Conservation (phyloP, 2,888 invertebrate genomes). For the Druceiella hillmani region DNA sequence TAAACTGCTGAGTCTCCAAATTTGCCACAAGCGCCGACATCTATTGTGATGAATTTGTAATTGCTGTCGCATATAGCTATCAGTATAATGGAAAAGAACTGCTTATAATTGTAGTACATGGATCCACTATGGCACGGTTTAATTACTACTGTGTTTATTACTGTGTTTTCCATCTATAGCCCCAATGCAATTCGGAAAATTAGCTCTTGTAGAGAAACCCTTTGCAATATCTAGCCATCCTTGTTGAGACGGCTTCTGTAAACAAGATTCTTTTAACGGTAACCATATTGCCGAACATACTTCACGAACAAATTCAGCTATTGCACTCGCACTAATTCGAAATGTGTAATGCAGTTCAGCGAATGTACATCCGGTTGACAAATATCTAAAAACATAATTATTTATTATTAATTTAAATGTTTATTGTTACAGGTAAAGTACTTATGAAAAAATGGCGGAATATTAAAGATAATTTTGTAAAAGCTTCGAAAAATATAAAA, state of each 20-base stretch:
- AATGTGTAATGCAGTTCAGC: slow-evolving; percentile 7
- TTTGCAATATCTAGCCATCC: slow-evolving; percentile 6
- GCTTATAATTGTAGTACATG: no score
- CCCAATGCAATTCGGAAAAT: slow-evolving; percentile 21
- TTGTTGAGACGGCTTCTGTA: slow-evolving; percentile 4
- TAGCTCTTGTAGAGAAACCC: slow-evolving; percentile 15
- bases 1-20: no score
- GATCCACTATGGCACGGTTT: no score
- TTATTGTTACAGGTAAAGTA: no score
- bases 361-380: slow-evolving; percentile 5
- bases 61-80: no score
- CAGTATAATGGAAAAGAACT: no score
- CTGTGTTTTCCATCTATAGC: slow-evolving; percentile 20
- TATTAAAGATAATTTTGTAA: no score
- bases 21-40: no score
- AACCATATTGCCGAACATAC: slow-evolving; percentile 5
- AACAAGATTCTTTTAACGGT: slow-evolving; percentile 7
- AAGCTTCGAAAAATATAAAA: slow-evolving; percentile 7
- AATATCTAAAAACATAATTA: slow-evolving; percentile 5
- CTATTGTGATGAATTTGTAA: no score
- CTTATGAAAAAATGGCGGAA: no score
- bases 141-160: no score
- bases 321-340: slow-evolving; percentile 5
- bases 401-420: slow-evolving; percentile 5
- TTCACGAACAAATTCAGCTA: slow-evolving; percentile 6